phyloP scores from a whole-genome alignment of 1,140 invertebrate species.

The Drosophila serrata region DNA sequence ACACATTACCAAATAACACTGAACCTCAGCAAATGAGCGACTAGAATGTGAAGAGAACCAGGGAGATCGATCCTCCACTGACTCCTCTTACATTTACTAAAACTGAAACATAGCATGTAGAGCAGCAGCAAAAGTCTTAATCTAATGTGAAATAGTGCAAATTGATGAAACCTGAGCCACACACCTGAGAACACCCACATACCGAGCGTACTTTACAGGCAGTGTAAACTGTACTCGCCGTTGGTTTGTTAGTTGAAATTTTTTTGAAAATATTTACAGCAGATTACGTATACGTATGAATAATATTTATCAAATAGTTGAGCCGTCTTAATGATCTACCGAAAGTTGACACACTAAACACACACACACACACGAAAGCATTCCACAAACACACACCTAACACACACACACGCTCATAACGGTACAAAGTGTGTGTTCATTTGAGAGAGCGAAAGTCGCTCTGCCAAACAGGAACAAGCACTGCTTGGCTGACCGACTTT shows the following conservation, averaged over 20 bases:
- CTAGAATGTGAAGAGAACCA: slow-evolving; percentile 26
- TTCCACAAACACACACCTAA: slow-evolving; percentile 39
- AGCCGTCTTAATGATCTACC: slow-evolving; percentile 75
- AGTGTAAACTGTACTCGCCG: slow-evolving; percentile 81
- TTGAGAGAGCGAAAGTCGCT: slow-evolving; percentile 63
- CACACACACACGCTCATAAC: slow-evolving; percentile 41
- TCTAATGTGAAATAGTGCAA: slow-evolving; percentile 63
- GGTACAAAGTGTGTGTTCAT: slow-evolving; percentile 69
- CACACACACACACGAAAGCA: slow-evolving; percentile 44
- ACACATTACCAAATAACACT: slow-evolving; percentile 35
- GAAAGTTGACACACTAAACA: slow-evolving; percentile 72
- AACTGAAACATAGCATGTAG: slow-evolving; percentile 30
- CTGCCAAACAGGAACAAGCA: slow-evolving; percentile 23
- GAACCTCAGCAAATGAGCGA: slow-evolving; percentile 37
- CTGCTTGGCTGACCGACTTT: slow-evolving; percentile 45
- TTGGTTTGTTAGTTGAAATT: slow-evolving; percentile 82
- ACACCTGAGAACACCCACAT: slow-evolving; percentile 49
- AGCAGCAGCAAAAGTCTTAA: slow-evolving; percentile 53
- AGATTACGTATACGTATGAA: slow-evolving; percentile 58
- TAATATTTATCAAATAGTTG: slow-evolving; percentile 66
- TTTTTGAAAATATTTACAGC: slow-evolving; percentile 75
- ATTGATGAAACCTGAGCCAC: slow-evolving; percentile 52
- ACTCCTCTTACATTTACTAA: slow-evolving; percentile 3
- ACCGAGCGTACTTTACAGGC: slow-evolving; percentile 44
- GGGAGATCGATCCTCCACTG: slow-evolving; percentile 16